A percentile compares a stretch with the other conserved stretches of the same genome.
Evolutionary conservation across 2,113 vertebrate species (phyloP).

Genomic region (Prunella fulvescens): DNA sequence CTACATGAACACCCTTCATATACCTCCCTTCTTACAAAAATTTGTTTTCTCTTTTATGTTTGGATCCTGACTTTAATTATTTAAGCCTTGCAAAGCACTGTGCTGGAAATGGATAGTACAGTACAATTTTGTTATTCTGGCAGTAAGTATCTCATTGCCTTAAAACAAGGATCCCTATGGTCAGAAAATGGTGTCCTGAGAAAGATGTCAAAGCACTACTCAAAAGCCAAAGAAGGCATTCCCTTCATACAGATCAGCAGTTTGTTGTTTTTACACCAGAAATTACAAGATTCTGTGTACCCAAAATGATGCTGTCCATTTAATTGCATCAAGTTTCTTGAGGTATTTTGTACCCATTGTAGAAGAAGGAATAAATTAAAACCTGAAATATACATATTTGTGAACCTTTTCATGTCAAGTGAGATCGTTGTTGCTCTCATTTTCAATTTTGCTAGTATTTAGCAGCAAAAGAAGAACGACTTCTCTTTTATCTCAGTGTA

Average conservation of each 20-base stretch:
- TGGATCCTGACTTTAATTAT: not conserved
- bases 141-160: not conserved
- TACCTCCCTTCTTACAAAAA: not conserved
- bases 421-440: not conserved
- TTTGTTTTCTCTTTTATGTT: not conserved
- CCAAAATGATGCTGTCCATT: not conserved
- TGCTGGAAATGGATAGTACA: not conserved
- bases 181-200: not conserved
- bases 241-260: not conserved
- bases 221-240: not conserved
- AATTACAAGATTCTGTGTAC: not conserved
- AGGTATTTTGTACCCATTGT: not conserved
- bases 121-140: not conserved
- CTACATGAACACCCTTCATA: not conserved
- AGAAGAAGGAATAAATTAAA: not conserved
- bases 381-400: not conserved
- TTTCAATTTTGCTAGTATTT: not conserved
- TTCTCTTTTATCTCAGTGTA: not conserved
- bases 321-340: not conserved
- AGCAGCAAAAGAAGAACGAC: not conserved
- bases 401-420: not conserved
- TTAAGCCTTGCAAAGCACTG: not conserved
- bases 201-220: not conserved
- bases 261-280: not conserved
- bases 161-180: not conserved